Conservation (phyloP, 2,113 vertebrate species). For the Triplophysa tibetana region DNA sequence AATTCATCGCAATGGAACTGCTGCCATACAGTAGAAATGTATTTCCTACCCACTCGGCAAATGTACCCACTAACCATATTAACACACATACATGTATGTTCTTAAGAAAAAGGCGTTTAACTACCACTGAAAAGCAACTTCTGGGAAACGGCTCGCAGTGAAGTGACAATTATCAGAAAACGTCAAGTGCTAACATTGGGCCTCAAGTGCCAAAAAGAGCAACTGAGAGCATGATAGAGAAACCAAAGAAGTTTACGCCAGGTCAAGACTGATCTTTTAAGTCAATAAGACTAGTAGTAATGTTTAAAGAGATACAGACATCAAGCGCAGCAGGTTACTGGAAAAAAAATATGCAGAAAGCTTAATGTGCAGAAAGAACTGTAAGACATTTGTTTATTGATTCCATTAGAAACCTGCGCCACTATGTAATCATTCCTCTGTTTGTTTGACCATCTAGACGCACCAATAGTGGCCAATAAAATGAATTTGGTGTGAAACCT, state of each 20-base stretch:
- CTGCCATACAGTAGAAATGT: not conserved
- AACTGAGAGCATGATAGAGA: not conserved
- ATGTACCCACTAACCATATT: not conserved
- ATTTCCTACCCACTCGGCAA: not conserved
- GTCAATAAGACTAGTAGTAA: too few relatives aligned
- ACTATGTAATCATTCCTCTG: too few relatives aligned
- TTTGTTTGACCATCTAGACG: too few relatives aligned
- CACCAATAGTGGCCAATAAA: too few relatives aligned
- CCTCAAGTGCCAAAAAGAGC: not conserved
- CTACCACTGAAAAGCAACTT: not conserved
- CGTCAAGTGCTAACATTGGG: not conserved
- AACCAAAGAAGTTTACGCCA: not conserved
- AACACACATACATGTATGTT: not conserved
- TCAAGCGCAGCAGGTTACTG: too few relatives aligned
- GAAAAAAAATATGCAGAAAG: too few relatives aligned
- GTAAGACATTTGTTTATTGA: too few relatives aligned
- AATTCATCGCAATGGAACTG: not conserved
- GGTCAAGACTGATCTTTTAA: not conserved
- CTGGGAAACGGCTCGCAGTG: not conserved
- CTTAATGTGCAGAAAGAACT: too few relatives aligned
- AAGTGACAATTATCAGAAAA: constrained; percentile 4
- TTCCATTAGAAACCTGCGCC: too few relatives aligned
- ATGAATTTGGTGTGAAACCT: too few relatives aligned
- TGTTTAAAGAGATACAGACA: too few relatives aligned
- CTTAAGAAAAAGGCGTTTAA: not conserved